Evolutionary conservation across 2,797 vertebrate genomes (phyloP).

Genomic region (Eulemur coronatus): DNA sequence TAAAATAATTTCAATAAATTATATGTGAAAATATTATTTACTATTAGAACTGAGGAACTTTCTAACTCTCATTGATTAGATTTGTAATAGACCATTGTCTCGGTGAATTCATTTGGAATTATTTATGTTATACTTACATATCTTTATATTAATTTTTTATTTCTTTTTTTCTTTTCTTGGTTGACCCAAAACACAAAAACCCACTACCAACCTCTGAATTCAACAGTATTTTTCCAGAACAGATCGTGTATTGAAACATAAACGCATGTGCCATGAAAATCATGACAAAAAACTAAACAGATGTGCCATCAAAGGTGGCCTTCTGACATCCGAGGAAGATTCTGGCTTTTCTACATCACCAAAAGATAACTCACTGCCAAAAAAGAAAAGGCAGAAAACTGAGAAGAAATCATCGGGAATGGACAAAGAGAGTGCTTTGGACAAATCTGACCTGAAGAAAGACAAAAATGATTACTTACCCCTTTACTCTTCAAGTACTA

Average conservation of each 20-base stretch:
- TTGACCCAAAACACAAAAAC: slow-evolving; percentile 61
- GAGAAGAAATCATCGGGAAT: slow-evolving; percentile 90
- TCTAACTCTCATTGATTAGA: not conserved
- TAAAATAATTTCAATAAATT: slow-evolving; percentile 10
- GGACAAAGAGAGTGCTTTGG: slow-evolving; percentile 85
- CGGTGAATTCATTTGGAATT: slow-evolving; percentile 45
- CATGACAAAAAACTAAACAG: slow-evolving; percentile 94
- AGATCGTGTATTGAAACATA: slow-evolving; percentile 98
- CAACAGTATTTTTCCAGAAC: slow-evolving; percentile 98
- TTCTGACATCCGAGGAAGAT: slow-evolving; percentile 88
- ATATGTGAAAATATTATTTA: slow-evolving; percentile 19
- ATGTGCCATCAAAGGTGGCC: slow-evolving; percentile 91
- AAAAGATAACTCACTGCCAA: slow-evolving; percentile 95
- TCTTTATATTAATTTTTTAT: slow-evolving; percentile 69
- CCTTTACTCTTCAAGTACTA: slow-evolving; percentile 93
- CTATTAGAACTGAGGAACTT: slow-evolving; percentile 8
- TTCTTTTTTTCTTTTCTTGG: slow-evolving; percentile 58
- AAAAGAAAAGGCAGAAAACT: slow-evolving; percentile 96
- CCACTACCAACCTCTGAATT: slow-evolving; percentile 61
- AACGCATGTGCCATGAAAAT: slow-evolving; percentile 99
- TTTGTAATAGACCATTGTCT: slow-evolving; percentile 39
- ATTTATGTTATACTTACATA: slow-evolving; percentile 15
- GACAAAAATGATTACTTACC: slow-evolving; percentile 93
- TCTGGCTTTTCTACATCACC: slow-evolving; percentile 87
- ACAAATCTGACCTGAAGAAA: slow-evolving; percentile 91